phyloP scores from a whole-genome alignment of 2,888 invertebrate species.

The Meloe dianella region DNA sequence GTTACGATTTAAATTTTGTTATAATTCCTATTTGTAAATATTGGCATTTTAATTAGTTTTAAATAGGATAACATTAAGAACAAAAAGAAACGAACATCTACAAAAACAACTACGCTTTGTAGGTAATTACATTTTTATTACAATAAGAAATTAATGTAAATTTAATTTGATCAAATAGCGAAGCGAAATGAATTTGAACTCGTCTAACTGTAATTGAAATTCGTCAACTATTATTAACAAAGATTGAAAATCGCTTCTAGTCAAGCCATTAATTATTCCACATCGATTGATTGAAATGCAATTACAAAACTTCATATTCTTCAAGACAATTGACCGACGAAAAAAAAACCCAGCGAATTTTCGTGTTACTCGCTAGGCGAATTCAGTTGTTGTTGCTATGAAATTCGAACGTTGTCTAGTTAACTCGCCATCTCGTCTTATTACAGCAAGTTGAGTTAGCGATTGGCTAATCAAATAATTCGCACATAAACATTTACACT shows the following conservation, averaged over 20 bases:
- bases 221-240: background rate
- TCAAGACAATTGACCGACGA: too few species aligned
- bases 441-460: too few species aligned
- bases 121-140: background rate
- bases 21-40: background rate
- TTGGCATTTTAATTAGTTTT: conserved; percentile 2
- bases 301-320: too few species aligned
- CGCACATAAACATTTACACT: too few species aligned
- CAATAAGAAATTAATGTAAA: background rate
- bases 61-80: background rate
- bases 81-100: background rate
- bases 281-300: background rate
- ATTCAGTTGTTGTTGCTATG: too few species aligned
- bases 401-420: too few species aligned
- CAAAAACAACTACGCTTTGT: background rate
- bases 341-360: too few species aligned
- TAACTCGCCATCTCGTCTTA: too few species aligned
- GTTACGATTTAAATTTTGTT: background rate
- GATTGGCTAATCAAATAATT: too few species aligned
- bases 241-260: too few species aligned
- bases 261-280: too few species aligned
- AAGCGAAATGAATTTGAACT: background rate
- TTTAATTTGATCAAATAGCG: background rate
- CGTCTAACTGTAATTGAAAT: background rate
- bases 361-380: too few species aligned